Base-by-base conservation (phyloP, 92 coral and sea anemone genomes). In the Porites evermanni region DNA sequence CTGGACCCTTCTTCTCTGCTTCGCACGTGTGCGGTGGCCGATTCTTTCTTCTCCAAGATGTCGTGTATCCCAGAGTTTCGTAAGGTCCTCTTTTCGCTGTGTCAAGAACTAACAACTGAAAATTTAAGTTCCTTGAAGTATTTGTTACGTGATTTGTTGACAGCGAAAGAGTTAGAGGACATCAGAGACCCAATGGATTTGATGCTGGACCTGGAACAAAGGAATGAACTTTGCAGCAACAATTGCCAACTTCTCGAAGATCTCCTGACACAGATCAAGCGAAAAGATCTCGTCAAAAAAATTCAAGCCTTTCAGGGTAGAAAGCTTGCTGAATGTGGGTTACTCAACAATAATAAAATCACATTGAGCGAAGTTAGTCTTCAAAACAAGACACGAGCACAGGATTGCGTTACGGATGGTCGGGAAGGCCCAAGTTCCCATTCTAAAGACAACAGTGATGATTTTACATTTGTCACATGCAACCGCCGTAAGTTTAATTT, bases 91-190 rank as follows among this genome's bases (percentile, higher is more conserved):
- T 72, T 84, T 17, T 74, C 82, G 16, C 16, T 84, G 80, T 73
- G 82, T 64, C 23, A 75, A 75, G 88, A 84, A 8, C 20, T 84
- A 24, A 23, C 88, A 12, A 52, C 11, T 16, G 61, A 24, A 23
- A 29, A 84, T 44, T 65, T 84, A 12, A 2, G 53, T 1, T 24
- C 64, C 12, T n/a, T 84, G 88, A 84, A 75, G 81, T 84, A 53
- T 75, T 64, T 84, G 21, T 64, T 80, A 4, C 82, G 74, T 12
- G 88, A 84, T 12, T 0, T 71, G 21, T 59, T 82, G 4, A 71
- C 79, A 18, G 7, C 61, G 13, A 58, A 17, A 11, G 86, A 82
- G 20, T 19, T 70, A n/a, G 86, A 82, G 58, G 60, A 4, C 26
- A 51, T 72, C 58, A 29, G 58, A 17, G 38, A 54, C 61, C 23